These are phyloP conservation scores for Zaprionus bogoriensis DNA, from an alignment of 2,888 invertebrate genomes.

Conservation along the genomic window DNA sequence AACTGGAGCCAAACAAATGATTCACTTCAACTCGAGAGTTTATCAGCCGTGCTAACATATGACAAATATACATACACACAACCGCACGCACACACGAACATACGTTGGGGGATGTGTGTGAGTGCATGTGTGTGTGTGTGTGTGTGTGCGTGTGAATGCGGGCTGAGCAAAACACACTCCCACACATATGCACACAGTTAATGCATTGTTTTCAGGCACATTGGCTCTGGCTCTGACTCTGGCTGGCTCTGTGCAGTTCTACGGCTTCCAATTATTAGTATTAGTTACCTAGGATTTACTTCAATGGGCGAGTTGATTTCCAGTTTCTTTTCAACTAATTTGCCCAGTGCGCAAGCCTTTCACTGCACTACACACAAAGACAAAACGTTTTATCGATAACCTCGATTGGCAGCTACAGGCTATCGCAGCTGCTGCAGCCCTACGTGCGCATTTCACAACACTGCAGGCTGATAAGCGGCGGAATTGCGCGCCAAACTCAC, in stretches of 20 bases:
- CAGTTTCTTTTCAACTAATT: constrained; percentile 50
- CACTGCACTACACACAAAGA: constrained; percentile 45
- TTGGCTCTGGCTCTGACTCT: constrained; percentile 11
- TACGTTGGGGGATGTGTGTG: constrained; percentile 8
- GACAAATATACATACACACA: constrained; percentile 30
- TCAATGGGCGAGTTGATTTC: constrained; percentile 49
- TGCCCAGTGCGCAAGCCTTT: constrained; percentile 55
- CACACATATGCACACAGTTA: neutral
- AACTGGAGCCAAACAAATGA: constrained; percentile 65
- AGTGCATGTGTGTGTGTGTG: constrained; percentile 17
- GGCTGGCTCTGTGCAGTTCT: constrained; percentile 25
- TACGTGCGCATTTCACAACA: constrained; percentile 20
- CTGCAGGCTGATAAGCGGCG: constrained; percentile 19
- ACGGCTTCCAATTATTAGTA: constrained; percentile 52
- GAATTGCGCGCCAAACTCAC: constrained; percentile 11
- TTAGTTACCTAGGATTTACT: constrained; percentile 63
- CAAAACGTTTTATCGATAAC: constrained; percentile 38
- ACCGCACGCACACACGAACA: neutral
- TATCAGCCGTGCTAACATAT: constrained; percentile 54
- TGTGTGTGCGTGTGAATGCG: constrained; percentile 21
- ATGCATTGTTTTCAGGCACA: neutral
- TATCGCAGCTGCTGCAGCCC: constrained; percentile 26
- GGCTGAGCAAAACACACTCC: constrained; percentile 4
- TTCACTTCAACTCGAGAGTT: constrained; percentile 52
- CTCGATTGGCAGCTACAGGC: neutral